These are phyloP conservation scores for Ophraella communa DNA, from an alignment of 2,888 invertebrate genomes.

Conservation along the genomic window DNA sequence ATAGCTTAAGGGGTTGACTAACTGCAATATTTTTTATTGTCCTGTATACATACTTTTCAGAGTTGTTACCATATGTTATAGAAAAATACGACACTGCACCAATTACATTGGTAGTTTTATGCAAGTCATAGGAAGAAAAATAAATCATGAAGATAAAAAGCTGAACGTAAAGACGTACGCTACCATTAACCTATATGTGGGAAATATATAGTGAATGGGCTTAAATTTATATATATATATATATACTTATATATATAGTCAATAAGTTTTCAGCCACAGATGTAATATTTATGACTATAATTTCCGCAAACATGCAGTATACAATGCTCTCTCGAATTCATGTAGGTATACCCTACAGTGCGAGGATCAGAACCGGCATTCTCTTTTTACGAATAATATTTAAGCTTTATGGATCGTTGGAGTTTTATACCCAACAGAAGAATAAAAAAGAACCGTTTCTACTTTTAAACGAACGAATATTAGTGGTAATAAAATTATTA, in stretches of 20 bases:
- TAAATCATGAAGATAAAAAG: constrained; percentile 34
- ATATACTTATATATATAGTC: constrained; percentile 28
- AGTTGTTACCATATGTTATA: background rate
- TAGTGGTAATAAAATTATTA: too few relatives aligned
- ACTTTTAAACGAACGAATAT: too few relatives aligned
- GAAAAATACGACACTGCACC: background rate
- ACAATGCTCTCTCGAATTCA: constrained; percentile 27
- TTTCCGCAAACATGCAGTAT: constrained; percentile 35
- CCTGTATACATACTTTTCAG: background rate
- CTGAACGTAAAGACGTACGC: constrained; percentile 23
- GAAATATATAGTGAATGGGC: constrained; percentile 8
- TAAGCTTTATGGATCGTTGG: background rate
- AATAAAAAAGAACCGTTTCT: too few relatives aligned
- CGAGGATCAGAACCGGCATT: background rate
- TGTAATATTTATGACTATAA: constrained; percentile 39
- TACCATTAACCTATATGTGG: constrained; percentile 30
- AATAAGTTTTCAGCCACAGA: constrained; percentile 35
- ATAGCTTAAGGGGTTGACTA: too few relatives aligned
- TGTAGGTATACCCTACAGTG: background rate
- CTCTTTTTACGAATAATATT: background rate
- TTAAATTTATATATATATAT: too few relatives aligned
- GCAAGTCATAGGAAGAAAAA: constrained; percentile 22
- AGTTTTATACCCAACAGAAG: background rate
- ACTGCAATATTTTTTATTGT: background rate
- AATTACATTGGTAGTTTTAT: too few relatives aligned